Base-by-base conservation (phyloP, 1,140 invertebrate genomes). In the Zaprionus ornatus region DNA sequence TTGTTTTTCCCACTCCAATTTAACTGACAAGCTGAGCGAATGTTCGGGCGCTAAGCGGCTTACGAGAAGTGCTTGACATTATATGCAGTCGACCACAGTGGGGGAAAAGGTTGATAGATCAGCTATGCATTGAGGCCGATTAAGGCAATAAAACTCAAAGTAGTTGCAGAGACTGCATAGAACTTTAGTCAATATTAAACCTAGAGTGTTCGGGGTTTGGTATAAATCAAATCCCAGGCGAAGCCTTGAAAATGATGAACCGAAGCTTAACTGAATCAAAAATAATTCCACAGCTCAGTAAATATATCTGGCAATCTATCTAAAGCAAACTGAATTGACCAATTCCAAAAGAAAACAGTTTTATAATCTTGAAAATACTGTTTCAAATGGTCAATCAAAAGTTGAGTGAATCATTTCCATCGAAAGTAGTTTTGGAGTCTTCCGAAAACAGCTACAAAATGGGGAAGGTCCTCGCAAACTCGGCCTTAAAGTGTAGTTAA, bases 1-100 rank as follows among this genome's bases (percentile, higher is more conserved):
- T 65, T 10, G 29, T 37, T 50, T 69, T 63, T 62, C 29, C 25
- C 72, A 69, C 35, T 63, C 70, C 55, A 74, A 56, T 42, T 70
- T 59, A 63, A 48, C 67, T 70, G 72, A 70, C 71, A 74, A 25
- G 50, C 62, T 62, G 54, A 56, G 65, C 71, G 35, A 37, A 55
- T 45, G 27, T 68, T 13, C 40, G n/a, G 40, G 21, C 23, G 50
- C 42, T 54, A 69, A 60, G 19, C 27, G 25, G 45, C 23, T 37
- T 35, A 48, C 42, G 35, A 35, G 21, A 66, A 42, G 32, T 65
- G 62, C 12, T 9, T n/a, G 25, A 55, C 3, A 48, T 19, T 12
- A 21, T 21, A 50, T 23, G 13, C 9, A 9, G 15, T 7, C 17
- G 15, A 7, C 17, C 17, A 42, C 19, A 9, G n/a, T 17, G n/a